Conservation (phyloP, 2,797 vertebrate genomes). For the Crenuchus spilurus region DNA sequence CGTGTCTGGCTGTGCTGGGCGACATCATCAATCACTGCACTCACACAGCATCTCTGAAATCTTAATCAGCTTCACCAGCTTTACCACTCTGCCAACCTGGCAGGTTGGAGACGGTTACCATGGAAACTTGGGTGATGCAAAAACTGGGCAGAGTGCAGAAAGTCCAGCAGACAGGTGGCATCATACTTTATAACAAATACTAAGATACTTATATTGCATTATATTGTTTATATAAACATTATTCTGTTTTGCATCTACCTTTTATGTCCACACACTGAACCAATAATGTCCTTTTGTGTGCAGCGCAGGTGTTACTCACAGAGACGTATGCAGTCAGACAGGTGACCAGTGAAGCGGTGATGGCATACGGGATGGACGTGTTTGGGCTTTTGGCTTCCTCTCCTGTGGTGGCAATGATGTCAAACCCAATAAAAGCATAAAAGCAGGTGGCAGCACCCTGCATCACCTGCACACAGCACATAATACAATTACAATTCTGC, state of each 20-base stretch:
- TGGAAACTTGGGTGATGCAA: constrained; percentile 7
- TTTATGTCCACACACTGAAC: too few species aligned
- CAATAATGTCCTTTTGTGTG: too few species aligned
- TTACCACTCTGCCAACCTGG: neutral
- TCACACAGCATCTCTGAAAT: neutral
- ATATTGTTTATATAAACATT: too few species aligned
- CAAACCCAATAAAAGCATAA: constrained; percentile 97
- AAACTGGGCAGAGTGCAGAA: neutral
- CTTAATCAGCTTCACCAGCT: neutral
- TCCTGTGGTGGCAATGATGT: constrained; percentile 98
- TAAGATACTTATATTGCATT: too few species aligned
- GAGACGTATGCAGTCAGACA: constrained; percentile 98
- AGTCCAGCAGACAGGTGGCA: neutral
- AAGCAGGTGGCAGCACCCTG: constrained; percentile 97
- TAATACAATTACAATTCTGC: neutral
- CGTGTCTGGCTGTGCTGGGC: neutral
- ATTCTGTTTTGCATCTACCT: too few species aligned
- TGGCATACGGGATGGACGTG: constrained; percentile 97
- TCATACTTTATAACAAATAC: neutral
- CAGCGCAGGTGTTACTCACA: constrained; percentile 78
- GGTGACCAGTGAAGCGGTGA: constrained; percentile 93
- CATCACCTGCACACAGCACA: constrained; percentile 82
- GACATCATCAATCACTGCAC: neutral
- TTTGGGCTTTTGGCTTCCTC: constrained; percentile 98
- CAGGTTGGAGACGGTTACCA: neutral